phyloP scores from a whole-genome alignment of 2,888 invertebrate species.

The Conus canariensis region DNA sequence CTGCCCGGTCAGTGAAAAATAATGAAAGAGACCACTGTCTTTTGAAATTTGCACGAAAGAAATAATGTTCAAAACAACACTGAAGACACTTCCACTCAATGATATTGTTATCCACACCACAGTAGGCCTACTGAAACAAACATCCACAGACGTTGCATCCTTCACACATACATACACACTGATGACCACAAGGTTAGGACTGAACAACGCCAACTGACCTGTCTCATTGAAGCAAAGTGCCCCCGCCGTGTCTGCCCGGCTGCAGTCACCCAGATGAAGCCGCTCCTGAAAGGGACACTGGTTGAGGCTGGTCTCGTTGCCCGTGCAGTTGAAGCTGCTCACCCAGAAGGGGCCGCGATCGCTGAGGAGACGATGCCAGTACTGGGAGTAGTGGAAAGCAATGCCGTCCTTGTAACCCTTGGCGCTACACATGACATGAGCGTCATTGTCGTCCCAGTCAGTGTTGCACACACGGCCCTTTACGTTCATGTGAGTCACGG shows the following conservation, averaged over 20 bases:
- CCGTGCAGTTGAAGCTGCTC: constrained; percentile 65
- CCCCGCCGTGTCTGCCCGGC: constrained; percentile 59
- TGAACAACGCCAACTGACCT: constrained; percentile 16
- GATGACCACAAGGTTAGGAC: background rate
- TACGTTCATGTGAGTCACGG: constrained; percentile 69
- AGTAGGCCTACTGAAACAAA: no score
- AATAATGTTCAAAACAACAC: no score
- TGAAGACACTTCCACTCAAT: no score
- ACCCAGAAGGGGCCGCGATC: constrained; percentile 65
- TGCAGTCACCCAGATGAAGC: constrained; percentile 61
- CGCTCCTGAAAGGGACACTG: constrained; percentile 62
- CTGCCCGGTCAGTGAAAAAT: no score
- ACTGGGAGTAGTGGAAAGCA: constrained; percentile 58
- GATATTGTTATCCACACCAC: no score
- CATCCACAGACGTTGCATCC: background rate
- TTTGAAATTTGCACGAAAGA: no score
- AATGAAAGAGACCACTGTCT: no score
- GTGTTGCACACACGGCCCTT: constrained; percentile 78
- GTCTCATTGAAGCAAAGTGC: constrained; percentile 66
- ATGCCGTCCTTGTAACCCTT: constrained; percentile 60
- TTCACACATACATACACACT: background rate
- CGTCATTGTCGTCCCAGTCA: constrained; percentile 66
- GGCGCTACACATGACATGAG: constrained; percentile 63
- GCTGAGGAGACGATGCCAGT: constrained; percentile 48
- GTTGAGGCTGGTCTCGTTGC: constrained; percentile 57